Base-by-base conservation (phyloP, 2,113 vertebrate genomes). In the Apeltes quadracus region DNA sequence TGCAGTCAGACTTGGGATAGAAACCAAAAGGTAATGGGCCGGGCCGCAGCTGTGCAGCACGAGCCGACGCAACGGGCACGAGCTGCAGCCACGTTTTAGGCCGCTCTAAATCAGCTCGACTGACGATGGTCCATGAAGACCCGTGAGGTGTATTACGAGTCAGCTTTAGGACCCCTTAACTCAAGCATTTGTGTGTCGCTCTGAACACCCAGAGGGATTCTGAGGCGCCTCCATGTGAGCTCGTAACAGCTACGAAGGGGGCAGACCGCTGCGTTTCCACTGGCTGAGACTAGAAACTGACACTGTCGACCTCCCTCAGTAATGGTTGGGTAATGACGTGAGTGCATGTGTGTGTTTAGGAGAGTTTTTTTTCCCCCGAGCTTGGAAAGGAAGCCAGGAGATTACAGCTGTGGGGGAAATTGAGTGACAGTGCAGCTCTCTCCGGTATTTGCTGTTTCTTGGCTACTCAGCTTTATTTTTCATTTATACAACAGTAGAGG, bases 401-500 rank as follows among this genome's bases (percentile, higher is more conserved):
- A 69, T 79, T 63, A 43, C 62, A 81, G 53, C 75, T 62, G 62
- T 39, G 5, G 64, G 61, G 14, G 56, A 71, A 69, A 54, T 25
- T 50, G 55, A 69, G 43, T 80, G 72, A 67, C 77, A 58, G 27
- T 27, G 50, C 27, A 61, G 66, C 66, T 56, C 46, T 64, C 34
- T 64, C 29, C 66, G 78, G 61, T 41, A 78, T 80, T 58, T 56
- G 20, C 58, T 51, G 36, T 48, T n/a, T 61, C 50, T 36, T 71
- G 68, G 59, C 54, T 50, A 41, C 39, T 73, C 41, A 57, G 38
- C 44, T 59, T 72, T 16, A 57, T 82, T 78, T 54, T 72, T 83
- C 57, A 78, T 80, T 83, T 51, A 57, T 57, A 55, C 44, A 53
- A 63, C 66, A 84, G 61, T 65, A 63, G 75, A 72, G 36, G 32